These are phyloP conservation scores for Dexiosoma caninum DNA, from an alignment of 2,888 invertebrate genomes.

Conservation along the genomic window DNA sequence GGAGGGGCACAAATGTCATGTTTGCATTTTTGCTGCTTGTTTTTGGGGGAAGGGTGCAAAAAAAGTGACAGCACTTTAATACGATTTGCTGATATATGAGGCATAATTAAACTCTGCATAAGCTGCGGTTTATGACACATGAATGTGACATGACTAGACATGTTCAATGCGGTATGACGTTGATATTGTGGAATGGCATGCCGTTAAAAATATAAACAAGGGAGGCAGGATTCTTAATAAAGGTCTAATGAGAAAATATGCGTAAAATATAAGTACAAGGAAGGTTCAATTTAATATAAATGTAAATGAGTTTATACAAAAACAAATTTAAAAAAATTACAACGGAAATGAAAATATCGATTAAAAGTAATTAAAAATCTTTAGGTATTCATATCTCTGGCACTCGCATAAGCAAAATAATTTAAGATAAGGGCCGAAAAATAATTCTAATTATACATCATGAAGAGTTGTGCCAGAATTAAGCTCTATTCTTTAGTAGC, in stretches of 20 bases:
- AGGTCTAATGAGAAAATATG: slow-evolving; percentile 49
- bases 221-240: slow-evolving; percentile 37
- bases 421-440: too few relatives aligned
- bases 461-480: too few relatives aligned
- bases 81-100: slow-evolving; percentile 75
- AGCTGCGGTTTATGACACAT: slow-evolving; percentile 69
- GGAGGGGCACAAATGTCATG: neutral
- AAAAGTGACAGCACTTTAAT: slow-evolving; percentile 39
- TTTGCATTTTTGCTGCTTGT: neutral
- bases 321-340: too few relatives aligned
- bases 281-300: slow-evolving; percentile 57
- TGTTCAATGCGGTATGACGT: slow-evolving; percentile 49
- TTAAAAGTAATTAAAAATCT: slow-evolving; percentile 14
- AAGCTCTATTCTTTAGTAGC: too few relatives aligned
- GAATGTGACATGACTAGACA: slow-evolving; percentile 53
- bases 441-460: too few relatives aligned
- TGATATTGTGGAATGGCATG: neutral
- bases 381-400: too few relatives aligned
- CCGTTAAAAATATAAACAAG: neutral
- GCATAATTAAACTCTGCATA: slow-evolving; percentile 75
- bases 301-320: slow-evolving; percentile 53
- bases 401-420: too few relatives aligned
- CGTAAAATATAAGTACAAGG: slow-evolving; percentile 46
- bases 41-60: neutral
- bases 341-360: neutral